Evolutionary conservation across 1,140 invertebrate genomes (phyloP), one percentile per base, ranked within the genome.

Genomic region (Calliopsis andreniformis): DNA sequence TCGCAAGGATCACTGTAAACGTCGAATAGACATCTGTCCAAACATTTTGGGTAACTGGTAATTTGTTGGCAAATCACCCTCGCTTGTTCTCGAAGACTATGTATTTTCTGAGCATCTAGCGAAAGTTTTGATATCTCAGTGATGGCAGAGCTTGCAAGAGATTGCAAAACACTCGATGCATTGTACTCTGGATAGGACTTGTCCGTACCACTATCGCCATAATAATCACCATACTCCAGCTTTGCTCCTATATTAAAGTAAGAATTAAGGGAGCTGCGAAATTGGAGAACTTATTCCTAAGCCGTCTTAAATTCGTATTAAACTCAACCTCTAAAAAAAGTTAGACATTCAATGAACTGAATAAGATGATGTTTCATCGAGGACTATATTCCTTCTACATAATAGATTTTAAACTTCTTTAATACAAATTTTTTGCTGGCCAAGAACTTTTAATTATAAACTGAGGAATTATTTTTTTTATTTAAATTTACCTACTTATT

Each of bases 1-100:
- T 92, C 91, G 45, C 91, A 92, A 53, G 91, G 91, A 84, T 92
- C 90, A 0, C 61, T 42, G 0, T 71, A 23, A n/a, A 91, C 53
- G 67, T 92, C 79, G 73, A 91, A 92, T 23, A 92, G 72, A 68
- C 91, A 92, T 18, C n/a, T 67, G 0, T 73, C 62, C 1, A 49
- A 58, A 28, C 91, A 91, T 25, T 79, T 73, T 0, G 85, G 20
- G 6, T 56, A 69, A 16, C 62, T 16, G 0, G 30, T 55, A 0
- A 56, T 4, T 32, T 66, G 45, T 16, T 79, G 18, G 20, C 91
- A 91, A 18, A 28, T 14, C 7, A 91, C 75, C 43, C 32, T 80
- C 16, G 72, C 86, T 14, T 69, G n/a, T 7, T 72, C 7, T n/a
- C 89, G 85, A 0, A 90, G 66, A 0, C 64, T 7, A 14, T 63